Conservation (phyloP, 2,797 vertebrate species). For the Pterois miles region DNA sequence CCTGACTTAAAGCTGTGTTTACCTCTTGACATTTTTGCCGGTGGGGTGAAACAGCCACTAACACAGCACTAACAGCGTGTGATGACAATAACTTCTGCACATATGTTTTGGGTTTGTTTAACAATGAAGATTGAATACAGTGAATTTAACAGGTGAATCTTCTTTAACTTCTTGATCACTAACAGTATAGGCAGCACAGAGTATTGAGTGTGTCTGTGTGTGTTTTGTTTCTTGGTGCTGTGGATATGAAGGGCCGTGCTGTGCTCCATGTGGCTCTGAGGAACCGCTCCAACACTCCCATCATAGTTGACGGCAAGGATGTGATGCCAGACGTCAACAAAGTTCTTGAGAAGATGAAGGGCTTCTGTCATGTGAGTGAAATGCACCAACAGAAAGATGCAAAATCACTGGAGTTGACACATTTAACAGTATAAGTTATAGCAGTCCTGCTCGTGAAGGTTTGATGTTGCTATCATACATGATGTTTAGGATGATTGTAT, state of each 20-base stretch:
- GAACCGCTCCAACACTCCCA: conserved; percentile 92
- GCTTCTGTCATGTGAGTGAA: conserved; percentile 91
- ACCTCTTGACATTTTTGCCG: conserved; percentile 18
- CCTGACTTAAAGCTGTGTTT: background rate
- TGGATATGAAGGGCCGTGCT: conserved; percentile 86
- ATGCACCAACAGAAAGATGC: background rate
- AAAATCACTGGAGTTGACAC: background rate
- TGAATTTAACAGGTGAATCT: background rate
- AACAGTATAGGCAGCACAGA: background rate
- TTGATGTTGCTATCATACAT: background rate
- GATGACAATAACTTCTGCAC: background rate
- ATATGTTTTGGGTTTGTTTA: background rate
- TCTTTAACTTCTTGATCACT: background rate
- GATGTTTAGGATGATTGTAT: background rate
- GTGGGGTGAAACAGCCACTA: background rate
- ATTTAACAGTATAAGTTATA: background rate
- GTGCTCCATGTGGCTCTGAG: conserved; percentile 96
- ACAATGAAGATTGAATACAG: background rate
- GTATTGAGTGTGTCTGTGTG: background rate
- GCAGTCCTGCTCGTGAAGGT: background rate
- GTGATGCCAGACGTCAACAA: conserved; percentile 96
- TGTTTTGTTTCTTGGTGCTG: conserved; percentile 12
- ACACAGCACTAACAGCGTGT: background rate
- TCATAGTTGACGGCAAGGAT: conserved; percentile 90
- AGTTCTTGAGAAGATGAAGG: conserved; percentile 97